Evolutionary conservation across 1,140 invertebrate species (phyloP), one percentile per base, ranked within the genome.

Genomic region (Drosophila tropicalis): DNA sequence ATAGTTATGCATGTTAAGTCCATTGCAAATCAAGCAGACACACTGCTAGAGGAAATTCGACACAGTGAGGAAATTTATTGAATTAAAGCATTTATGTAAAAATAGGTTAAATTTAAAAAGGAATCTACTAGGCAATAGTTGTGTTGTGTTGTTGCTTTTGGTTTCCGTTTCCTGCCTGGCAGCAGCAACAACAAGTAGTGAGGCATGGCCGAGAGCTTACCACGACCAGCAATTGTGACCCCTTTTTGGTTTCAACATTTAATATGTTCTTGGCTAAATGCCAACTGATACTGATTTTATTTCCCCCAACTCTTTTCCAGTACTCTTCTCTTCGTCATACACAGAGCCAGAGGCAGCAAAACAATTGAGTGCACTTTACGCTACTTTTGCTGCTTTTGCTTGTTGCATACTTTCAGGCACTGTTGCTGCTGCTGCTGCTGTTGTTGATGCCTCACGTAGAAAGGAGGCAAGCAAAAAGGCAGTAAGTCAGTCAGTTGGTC

Each of bases 221-320:
- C 56, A 36, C 32, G 29, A 36, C 29, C 55, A 36, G 44, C 44
- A 51, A 51, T 51, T 19, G 25, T 58, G 56, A 58, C 56, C 56
- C 32, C 29, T 36, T 58, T 58, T 58, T 15, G 56, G 17, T 25
- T 67, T 54, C 62, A 68, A 78, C 74, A 61, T 81, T 86, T 81
- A 75, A 82, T 85, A 79, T 86, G 79, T 72, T 61, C 61, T 62
- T 86, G 79, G 82, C 83, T 72, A 62, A 76, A 67, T 79, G 83
- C 83, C 82, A 86, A 76, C 79, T 81, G 82, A 81, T 76, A 66
- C 67, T 66, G 36, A 34, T 56, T 72, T 70, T 72, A 61, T 57
- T 62, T 39, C 34, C 3, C 13, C n/a, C 47, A 17, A 4, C n/a
- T n/a, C 41, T 40, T 22, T n/a, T 54, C 13, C 22, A 22, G 22